Percentiles rank a stretch among this genome's conserved stretches.
phyloP scores from a whole-genome alignment of 2,797 vertebrate genomes.

The Tarsius wallacei region DNA sequence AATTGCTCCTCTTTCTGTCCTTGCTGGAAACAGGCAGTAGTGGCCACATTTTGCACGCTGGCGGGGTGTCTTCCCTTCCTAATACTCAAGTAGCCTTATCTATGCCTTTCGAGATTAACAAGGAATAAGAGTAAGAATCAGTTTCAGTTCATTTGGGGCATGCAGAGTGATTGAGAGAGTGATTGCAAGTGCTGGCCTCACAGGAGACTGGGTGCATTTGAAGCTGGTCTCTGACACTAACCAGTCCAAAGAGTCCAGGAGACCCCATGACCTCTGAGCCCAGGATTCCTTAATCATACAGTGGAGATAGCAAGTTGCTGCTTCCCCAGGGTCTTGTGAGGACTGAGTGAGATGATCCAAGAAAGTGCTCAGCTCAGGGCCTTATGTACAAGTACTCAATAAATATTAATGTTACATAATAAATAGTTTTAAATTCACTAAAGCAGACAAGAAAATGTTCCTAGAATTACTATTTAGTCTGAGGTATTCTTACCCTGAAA shows the following conservation, averaged over 20 bases:
- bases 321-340: not conserved
- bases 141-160: not conserved
- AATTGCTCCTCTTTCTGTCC: not conserved
- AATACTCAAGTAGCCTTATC: not conserved
- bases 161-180: not conserved
- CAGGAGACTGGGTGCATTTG: not conserved
- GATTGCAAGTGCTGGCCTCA: not conserved
- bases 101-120: not conserved
- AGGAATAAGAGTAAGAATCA: not conserved
- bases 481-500: not conserved
- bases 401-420: slow-evolving; percentile 12
- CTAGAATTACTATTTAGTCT: slow-evolving; percentile 41
- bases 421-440: not conserved
- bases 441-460: slow-evolving; percentile 20
- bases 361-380: not conserved
- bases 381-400: not conserved
- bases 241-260: not conserved
- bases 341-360: slow-evolving; percentile 17
- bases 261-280: not conserved
- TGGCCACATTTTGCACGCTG: not conserved
- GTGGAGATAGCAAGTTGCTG: not conserved
- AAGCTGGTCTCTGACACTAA: not conserved
- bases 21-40: slow-evolving; percentile 8
- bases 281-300: not conserved
- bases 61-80: not conserved